phyloP scores from a whole-genome alignment of 1,140 invertebrate species.

The Diorhabda elongata region DNA sequence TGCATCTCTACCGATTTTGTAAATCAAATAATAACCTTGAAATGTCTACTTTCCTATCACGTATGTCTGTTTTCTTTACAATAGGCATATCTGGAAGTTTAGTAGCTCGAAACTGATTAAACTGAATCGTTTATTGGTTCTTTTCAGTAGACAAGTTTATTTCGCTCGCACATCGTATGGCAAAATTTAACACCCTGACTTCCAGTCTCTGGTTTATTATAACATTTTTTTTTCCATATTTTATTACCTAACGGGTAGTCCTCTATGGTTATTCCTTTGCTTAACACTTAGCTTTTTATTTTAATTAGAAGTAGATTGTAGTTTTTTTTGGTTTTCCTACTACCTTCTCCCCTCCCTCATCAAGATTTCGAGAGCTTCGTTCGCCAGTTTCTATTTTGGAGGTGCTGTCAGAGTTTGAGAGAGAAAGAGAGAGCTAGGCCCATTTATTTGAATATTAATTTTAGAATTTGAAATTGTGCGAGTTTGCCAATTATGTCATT shows the following conservation, averaged over 20 bases:
- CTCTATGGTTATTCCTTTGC: conserved; percentile 20
- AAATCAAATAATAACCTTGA: no score
- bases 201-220: conserved; percentile 42
- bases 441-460: no score
- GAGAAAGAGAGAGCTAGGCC: no score
- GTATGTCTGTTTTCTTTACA: no score
- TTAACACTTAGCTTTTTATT: conserved; percentile 23
- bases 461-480: no score
- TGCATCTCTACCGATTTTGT: no score
- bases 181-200: conserved; percentile 40
- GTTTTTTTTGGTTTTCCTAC: conserved; percentile 30
- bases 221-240: conserved; percentile 31
- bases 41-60: no score
- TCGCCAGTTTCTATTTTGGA: conserved; percentile 16
- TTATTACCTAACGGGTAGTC: conserved; percentile 17
- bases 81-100: no score
- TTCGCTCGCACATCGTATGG: conserved; percentile 38
- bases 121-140: conserved; percentile 7
- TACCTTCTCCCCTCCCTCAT: conserved; percentile 35
- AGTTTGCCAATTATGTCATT: no score
- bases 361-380: conserved; percentile 17
- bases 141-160: conserved; percentile 30
- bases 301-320: conserved; percentile 38
- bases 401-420: conserved; percentile 2
- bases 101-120: no score